Conservation (phyloP, 2,888 invertebrate species). For the Dicroscelio sp. region DNA sequence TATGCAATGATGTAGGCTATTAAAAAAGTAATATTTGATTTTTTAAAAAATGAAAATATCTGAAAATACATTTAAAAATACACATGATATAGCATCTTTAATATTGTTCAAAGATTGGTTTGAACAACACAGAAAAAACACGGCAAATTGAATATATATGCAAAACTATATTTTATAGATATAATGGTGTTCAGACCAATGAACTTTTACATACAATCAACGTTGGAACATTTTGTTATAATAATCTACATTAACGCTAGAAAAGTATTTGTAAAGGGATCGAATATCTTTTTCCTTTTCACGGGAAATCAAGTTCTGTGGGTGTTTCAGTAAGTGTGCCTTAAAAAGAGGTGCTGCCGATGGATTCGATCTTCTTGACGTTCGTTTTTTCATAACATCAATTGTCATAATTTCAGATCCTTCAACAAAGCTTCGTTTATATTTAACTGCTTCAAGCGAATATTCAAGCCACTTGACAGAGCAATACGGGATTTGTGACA, state of each 20-base stretch:
- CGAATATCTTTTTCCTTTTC: neutral
- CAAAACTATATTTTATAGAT: too few relatives aligned
- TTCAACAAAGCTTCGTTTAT: slow-evolving; percentile 7
- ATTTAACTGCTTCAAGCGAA: neutral
- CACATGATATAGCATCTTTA: too few relatives aligned
- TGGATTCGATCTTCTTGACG: slow-evolving; percentile 3
- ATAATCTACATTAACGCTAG: neutral
- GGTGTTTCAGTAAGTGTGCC: neutral
- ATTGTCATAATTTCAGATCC: neutral
- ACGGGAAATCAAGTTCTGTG: neutral
- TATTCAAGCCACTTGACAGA: slow-evolving; percentile 1
- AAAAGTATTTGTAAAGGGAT: neutral
- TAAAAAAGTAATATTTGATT: too few relatives aligned
- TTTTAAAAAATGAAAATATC: too few relatives aligned
- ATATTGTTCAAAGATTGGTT: too few relatives aligned
- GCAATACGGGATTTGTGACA: slow-evolving; percentile 2
- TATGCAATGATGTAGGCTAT: neutral
- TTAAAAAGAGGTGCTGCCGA: neutral
- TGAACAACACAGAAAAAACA: too few relatives aligned
- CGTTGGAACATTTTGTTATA: neutral
- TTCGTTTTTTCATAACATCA: neutral
- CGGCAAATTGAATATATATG: too few relatives aligned
- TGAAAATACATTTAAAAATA: too few relatives aligned
- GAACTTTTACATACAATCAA: too few relatives aligned
- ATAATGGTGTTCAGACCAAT: too few relatives aligned